Percentiles rank a stretch among this genome's conserved stretches.
phyloP scores from a whole-genome alignment of 1,140 invertebrate species.

The Leptopilina boulardi region DNA sequence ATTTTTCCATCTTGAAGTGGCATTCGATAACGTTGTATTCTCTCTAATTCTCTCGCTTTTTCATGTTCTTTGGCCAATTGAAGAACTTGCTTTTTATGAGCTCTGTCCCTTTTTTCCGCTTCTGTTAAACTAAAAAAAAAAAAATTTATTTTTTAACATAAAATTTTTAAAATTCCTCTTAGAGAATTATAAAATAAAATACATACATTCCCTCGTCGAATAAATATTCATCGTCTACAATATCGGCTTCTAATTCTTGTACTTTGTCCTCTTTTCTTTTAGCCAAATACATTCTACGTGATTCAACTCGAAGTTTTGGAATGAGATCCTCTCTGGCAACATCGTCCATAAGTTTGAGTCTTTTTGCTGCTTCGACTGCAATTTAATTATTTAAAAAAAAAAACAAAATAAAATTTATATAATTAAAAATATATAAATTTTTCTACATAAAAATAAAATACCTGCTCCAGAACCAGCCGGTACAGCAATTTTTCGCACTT shows the following conservation, averaged over 20 bases:
- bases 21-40: conserved; percentile 95
- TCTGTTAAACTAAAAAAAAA: conserved; percentile 84
- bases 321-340: conserved; percentile 91
- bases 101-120: conserved; percentile 87
- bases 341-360: conserved; percentile 88
- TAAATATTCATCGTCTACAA: conserved; percentile 97
- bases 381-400: not conserved
- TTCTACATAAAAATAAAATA: conserved; percentile 46
- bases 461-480: conserved; percentile 75
- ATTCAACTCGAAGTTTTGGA: conserved; percentile 92
- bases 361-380: conserved; percentile 88
- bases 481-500: conserved; percentile 88
- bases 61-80: conserved; percentile 97
- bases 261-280: conserved; percentile 98
- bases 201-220: conserved; percentile 92
- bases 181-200: conserved; percentile 19
- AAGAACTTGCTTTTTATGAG: conserved; percentile 94
- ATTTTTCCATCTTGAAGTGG: conserved; percentile 83
- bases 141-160: no score
- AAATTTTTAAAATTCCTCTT: no score
- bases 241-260: conserved; percentile 95
- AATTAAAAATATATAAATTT: conserved; percentile 35
- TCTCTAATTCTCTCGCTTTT: conserved; percentile 92
- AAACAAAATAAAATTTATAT: not conserved
- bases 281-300: conserved; percentile 94